Evolutionary conservation across 2,888 invertebrate genomes (phyloP).

Genomic region (Margaritifera margaritifera): DNA sequence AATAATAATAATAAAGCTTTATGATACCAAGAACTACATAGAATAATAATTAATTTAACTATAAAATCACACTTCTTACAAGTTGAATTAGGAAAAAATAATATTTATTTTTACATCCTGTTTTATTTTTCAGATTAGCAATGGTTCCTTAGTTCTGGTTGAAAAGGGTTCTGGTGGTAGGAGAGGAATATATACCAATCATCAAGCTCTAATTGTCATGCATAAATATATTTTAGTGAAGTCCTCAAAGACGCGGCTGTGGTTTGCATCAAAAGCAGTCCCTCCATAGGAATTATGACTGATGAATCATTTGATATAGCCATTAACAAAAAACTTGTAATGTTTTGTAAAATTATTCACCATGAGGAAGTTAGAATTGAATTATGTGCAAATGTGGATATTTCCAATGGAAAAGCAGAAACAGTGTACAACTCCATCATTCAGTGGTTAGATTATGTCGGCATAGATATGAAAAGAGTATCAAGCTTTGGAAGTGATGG

Average conservation of each 20-base stretch:
- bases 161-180: too few species aligned
- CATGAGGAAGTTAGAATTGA: conserved; percentile 11
- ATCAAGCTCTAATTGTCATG: conserved; percentile 14
- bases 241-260: conserved; percentile 12
- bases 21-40: too few species aligned
- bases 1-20: too few species aligned
- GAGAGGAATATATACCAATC: conserved; percentile 13
- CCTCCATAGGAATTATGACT: conserved; percentile 25
- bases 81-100: too few species aligned
- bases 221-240: conserved; percentile 12
- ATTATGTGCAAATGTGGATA: conserved; percentile 18
- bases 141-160: too few species aligned
- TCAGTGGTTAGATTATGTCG: conserved; percentile 15
- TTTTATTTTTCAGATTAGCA: too few species aligned
- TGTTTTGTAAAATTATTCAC: conserved; percentile 15
- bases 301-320: conserved; percentile 24
- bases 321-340: conserved; percentile 19
- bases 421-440: conserved; percentile 18
- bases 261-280: conserved; percentile 16
- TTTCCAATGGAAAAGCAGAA: conserved; percentile 24
- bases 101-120: too few species aligned
- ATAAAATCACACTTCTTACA: too few species aligned
- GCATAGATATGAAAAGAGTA: conserved; percentile 11
- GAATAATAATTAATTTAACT: too few species aligned
- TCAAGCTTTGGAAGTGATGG: conserved; percentile 25